Evolutionary conservation across 2,888 invertebrate species (phyloP).

Genomic region (Agriopis marginaria): DNA sequence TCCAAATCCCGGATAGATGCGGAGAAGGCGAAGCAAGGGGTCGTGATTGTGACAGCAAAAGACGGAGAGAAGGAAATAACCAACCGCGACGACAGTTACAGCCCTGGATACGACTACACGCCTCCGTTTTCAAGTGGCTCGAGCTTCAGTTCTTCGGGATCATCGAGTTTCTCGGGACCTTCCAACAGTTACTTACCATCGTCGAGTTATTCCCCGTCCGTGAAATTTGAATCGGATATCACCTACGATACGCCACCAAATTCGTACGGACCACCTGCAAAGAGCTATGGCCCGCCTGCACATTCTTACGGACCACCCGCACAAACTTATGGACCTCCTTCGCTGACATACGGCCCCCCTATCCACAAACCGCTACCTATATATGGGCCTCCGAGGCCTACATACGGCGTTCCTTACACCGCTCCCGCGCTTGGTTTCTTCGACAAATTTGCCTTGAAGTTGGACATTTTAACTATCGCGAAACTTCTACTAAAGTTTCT

Average conservation of each 20-base stretch:
- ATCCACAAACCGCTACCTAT: conserved; percentile 52
- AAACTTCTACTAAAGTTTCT: conserved; percentile 91
- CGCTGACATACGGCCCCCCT: conserved; percentile 60
- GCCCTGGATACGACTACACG: conserved; percentile 76
- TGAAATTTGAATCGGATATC: conserved; percentile 71
- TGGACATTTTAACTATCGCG: conserved; percentile 90
- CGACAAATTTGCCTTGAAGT: conserved; percentile 89
- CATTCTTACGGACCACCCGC: conserved; percentile 66
- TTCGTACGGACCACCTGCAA: conserved; percentile 71
- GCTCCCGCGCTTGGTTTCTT: conserved; percentile 84
- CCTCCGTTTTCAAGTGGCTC: conserved; percentile 67
- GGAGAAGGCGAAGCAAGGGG: conserved; percentile 78
- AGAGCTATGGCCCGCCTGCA: conserved; percentile 67
- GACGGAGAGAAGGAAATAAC: conserved; percentile 80
- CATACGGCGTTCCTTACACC: conserved; percentile 86
- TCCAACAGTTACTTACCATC: conserved; percentile 63
- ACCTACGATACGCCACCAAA: conserved; percentile 67
- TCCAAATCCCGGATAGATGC: conserved; percentile 84
- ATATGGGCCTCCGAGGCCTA: conserved; percentile 82
- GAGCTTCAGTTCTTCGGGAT: conserved; percentile 67
- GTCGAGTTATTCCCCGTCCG: conserved; percentile 65
- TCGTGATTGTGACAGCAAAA: conserved; percentile 78
- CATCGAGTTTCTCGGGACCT: conserved; percentile 54
- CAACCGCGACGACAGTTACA: conserved; percentile 79
- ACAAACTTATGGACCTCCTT: conserved; percentile 71